Evolutionary conservation across 2,113 vertebrate species (phyloP), one percentile per base, ranked within the genome.

Genomic region (Pheucticus melanocephalus): DNA sequence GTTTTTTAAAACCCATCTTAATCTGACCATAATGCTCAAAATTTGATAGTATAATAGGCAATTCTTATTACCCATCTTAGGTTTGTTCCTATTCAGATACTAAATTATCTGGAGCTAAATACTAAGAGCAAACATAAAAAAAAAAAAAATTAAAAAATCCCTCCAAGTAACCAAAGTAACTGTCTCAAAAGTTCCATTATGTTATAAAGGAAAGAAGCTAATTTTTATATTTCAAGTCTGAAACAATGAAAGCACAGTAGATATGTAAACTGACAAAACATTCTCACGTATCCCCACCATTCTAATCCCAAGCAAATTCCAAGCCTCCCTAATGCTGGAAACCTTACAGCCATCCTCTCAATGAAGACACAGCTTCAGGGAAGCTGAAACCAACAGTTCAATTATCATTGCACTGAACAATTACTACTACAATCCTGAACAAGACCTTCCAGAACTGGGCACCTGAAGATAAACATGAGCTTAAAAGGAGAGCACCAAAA

Each of bases 321-420:
- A 97, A 79, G 82, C 84, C 94, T 90, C 81, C 65, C 95, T 95
- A 96, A 91, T 59, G 94, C 91, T 97, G 30, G 50, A 81, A 93
- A 85, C 81, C 56, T 93, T 84, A 94, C 53, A 95, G 90, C 61
- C 97, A 97, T 94, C 90, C 86, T 90, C 95, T 95, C 92, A 92
- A 40, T 7, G 71, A 82, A 94, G 59, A 96, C 80, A 88, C 53
- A 94, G 69, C 81, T 95, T 93, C 90, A 23, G 27, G 85, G 82
- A 97, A 96, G 90, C 92, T 88, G 82, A 97, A 98, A 92, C 76
- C 92, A 95, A 87, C 91, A 96, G 82, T 80, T 97, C 93, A 96
- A 94, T 95, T 95, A 85, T 68, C 86, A 94, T 77, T 92, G 95
- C 81, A 96, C 54, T 69, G 90, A 87, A 84, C 69, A 92, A 91